Conservation (phyloP, 2,797 vertebrate species). For the Champsocephalus gunnari region DNA sequence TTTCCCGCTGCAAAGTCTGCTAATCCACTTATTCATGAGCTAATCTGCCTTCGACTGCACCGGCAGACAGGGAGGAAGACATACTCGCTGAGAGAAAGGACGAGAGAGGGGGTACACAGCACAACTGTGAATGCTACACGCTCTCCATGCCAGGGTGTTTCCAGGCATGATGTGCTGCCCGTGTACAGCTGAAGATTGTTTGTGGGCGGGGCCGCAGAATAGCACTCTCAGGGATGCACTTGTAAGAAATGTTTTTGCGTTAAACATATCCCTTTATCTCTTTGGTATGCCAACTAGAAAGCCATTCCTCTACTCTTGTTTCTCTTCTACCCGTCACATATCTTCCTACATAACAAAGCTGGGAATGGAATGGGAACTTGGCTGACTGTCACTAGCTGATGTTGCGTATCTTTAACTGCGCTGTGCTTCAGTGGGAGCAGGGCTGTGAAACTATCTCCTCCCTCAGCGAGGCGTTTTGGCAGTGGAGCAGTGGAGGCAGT, state of each 20-base stretch:
- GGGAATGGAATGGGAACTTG: constrained; percentile 38
- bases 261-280: constrained; percentile 44
- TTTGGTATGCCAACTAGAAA: constrained; percentile 23
- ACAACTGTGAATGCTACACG: constrained; percentile 56
- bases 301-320: constrained; percentile 17
- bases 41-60: constrained; percentile 87
- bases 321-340: constrained; percentile 22
- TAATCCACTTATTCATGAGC: constrained; percentile 90
- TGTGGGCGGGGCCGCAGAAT: constrained; percentile 49
- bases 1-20: constrained; percentile 88
- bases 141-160: constrained; percentile 65
- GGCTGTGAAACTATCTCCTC: constrained; percentile 29
- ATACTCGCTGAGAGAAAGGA: constrained; percentile 67
- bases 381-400: constrained; percentile 52
- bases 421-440: constrained; percentile 39
- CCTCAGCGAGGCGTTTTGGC: constrained; percentile 69
- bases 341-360: constrained; percentile 55
- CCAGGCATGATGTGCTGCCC: constrained; percentile 55
- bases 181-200: constrained; percentile 35
- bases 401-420: constrained; percentile 37
- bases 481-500: constrained; percentile 72
- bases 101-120: constrained; percentile 54
- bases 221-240: constrained; percentile 32
- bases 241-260: constrained; percentile 26
- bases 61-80: constrained; percentile 77